phyloP scores from a whole-genome alignment of 2,797 vertebrate species.

The Eospalax fontanierii region DNA sequence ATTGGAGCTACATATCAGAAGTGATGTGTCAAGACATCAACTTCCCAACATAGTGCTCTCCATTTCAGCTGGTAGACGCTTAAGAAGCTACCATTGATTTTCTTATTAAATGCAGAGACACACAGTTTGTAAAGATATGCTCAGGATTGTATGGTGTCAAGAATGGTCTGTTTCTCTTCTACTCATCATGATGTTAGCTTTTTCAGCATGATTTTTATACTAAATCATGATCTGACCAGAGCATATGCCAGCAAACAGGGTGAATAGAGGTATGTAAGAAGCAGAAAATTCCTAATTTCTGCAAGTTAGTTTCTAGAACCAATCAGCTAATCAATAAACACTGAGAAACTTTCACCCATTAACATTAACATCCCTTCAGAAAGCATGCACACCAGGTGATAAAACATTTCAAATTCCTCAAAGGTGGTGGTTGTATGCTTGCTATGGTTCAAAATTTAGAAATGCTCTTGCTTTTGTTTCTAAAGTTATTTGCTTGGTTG shows the following conservation, averaged over 20 bases:
- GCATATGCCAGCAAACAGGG: neutral
- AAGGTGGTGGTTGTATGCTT: neutral
- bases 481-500: conserved; percentile 29
- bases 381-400: neutral
- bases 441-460: conserved; percentile 1
- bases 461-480: neutral
- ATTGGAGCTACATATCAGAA: neutral
- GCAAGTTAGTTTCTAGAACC: neutral
- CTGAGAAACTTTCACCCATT: neutral
- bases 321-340: neutral
- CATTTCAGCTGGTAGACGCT: neutral
- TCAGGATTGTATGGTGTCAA: neutral
- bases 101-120: neutral
- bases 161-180: neutral
- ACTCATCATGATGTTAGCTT: conserved; percentile 19
- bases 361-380: neutral
- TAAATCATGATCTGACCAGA: neutral
- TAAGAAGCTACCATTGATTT: neutral
- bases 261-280: conserved; percentile 32
- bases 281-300: neutral
- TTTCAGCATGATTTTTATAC: neutral
- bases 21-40: neutral
- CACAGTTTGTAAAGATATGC: neutral
- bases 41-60: neutral
- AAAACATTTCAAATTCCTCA: neutral